These are phyloP conservation scores for Hermodice carunculata DNA, from an alignment of 2,888 invertebrate species.

Conservation along the genomic window DNA sequence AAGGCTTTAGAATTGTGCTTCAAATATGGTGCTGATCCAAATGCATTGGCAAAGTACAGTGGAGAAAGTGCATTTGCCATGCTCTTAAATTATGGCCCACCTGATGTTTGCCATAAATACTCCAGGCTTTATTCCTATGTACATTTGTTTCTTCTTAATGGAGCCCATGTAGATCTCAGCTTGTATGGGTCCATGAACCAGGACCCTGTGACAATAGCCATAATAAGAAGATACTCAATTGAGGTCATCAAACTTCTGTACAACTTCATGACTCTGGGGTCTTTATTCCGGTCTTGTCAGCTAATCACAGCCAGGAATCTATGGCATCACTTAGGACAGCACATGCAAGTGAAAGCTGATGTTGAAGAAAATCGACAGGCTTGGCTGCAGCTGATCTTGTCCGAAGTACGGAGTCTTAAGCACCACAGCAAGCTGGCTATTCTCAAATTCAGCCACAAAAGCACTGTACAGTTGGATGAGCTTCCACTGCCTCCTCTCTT, in stretches of 20 bases:
- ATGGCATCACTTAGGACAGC: constrained; percentile 15
- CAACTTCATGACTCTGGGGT: constrained; percentile 17
- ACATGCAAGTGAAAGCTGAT: not conserved
- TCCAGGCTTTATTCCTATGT: constrained; percentile 10
- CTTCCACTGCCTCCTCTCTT: too few species aligned
- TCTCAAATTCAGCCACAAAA: too few species aligned
- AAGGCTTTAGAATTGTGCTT: constrained; percentile 16
- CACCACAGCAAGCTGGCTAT: constrained; percentile 13
- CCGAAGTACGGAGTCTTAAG: constrained; percentile 4
- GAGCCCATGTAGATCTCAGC: constrained; percentile 14
- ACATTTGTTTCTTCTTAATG: constrained; percentile 13
- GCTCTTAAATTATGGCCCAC: constrained; percentile 18
- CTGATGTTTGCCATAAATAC: constrained; percentile 5
- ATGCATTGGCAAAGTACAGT: constrained; percentile 12
- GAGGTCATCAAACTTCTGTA: constrained; percentile 15
- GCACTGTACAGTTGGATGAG: too few species aligned
- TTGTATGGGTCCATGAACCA: constrained; percentile 14
- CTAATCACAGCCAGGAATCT: constrained; percentile 13
- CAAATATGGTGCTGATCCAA: constrained; percentile 15
- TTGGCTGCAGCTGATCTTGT: constrained; percentile 4
- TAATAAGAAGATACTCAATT: constrained; percentile 14
- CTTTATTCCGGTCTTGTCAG: constrained; percentile 5
- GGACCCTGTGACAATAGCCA: constrained; percentile 17
- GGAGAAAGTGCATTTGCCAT: constrained; percentile 16
- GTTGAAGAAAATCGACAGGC: constrained; percentile 10